Conservation (phyloP, 2,113 vertebrate genomes). For the Alethe diademata region DNA sequence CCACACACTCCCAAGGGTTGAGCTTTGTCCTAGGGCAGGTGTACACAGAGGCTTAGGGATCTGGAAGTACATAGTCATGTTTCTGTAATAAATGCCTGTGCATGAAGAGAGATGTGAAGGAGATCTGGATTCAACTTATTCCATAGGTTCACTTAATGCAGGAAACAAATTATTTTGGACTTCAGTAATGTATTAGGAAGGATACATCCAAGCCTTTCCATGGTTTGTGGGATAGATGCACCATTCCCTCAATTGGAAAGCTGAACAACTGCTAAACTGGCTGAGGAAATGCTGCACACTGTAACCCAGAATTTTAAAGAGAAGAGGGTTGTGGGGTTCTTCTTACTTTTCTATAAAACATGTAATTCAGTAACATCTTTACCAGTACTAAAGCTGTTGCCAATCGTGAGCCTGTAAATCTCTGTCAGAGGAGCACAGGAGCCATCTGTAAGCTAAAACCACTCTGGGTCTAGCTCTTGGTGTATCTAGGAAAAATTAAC, state of each 20-base stretch:
- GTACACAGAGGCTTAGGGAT: not conserved
- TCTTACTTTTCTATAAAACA: not conserved
- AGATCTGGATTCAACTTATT: not conserved
- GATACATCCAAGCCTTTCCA: not conserved
- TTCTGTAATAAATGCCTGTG: not conserved
- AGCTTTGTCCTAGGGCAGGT: not conserved
- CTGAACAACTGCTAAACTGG: not conserved
- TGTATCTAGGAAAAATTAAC: not conserved
- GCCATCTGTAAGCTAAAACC: not conserved
- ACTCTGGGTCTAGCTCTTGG: not conserved
- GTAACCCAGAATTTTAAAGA: not conserved
- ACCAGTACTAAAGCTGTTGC: not conserved
- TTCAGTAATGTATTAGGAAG: not conserved
- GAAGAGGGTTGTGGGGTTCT: not conserved
- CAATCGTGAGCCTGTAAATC: not conserved
- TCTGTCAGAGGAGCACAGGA: not conserved
- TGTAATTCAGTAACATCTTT: not conserved
- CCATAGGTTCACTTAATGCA: not conserved
- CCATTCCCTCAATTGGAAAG: not conserved
- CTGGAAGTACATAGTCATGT: not conserved
- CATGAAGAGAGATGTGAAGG: not conserved
- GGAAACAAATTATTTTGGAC: not conserved
- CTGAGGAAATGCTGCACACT: not conserved
- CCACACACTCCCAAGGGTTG: accelerated
- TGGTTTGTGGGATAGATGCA: accelerated